These are phyloP conservation scores for Lithophane socia DNA, from an alignment of 2,888 invertebrate genomes.

Conservation along the genomic window DNA sequence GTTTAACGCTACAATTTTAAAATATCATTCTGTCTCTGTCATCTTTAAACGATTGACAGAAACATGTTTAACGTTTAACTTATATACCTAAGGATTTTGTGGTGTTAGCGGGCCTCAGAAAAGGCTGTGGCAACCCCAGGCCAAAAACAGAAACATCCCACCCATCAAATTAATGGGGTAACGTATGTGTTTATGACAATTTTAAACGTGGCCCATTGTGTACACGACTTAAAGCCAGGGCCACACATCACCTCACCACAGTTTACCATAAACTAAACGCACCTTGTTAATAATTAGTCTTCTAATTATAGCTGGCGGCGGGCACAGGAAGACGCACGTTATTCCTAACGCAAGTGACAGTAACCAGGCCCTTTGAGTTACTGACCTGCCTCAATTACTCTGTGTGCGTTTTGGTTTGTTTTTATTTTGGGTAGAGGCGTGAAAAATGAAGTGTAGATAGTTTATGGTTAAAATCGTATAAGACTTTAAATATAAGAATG, in stretches of 20 bases:
- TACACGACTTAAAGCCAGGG: slow-evolving; percentile 28
- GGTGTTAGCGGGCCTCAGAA: not conserved
- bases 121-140: not conserved
- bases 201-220: not conserved
- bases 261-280: slow-evolving; percentile 59
- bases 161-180: not conserved
- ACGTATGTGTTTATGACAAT: not conserved
- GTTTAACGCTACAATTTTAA: not conserved
- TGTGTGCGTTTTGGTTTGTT: slow-evolving; percentile 18
- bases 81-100: not conserved
- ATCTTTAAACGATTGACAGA: not conserved
- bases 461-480: not conserved
- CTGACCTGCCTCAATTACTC: slow-evolving; percentile 63
- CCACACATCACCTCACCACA: slow-evolving; percentile 54
- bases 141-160: not conserved
- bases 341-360: slow-evolving; percentile 53
- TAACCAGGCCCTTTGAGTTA: slow-evolving; percentile 55
- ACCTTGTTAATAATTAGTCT: slow-evolving; percentile 63
- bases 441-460: slow-evolving; percentile 23
- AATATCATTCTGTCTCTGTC: not conserved
- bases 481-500: not conserved
- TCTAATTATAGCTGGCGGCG: slow-evolving; percentile 61
- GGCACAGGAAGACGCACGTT: slow-evolving; percentile 63
- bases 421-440: slow-evolving; percentile 14
- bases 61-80: not conserved